These are phyloP conservation scores for Bombus waltoni DNA, from an alignment of 1,140 invertebrate species.

Conservation along the genomic window DNA sequence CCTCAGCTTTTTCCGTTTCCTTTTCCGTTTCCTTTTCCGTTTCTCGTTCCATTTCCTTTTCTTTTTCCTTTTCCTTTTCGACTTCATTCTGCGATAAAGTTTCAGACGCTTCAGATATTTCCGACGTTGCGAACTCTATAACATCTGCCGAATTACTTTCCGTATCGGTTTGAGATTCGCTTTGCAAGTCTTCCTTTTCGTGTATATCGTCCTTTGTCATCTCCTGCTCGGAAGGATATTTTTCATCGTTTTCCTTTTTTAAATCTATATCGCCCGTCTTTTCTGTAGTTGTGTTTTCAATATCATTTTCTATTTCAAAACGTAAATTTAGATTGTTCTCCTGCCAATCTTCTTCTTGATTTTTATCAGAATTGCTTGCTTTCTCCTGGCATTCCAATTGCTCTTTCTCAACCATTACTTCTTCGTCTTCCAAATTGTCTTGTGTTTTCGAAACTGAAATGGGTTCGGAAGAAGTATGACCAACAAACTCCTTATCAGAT, in stretches of 20 bases:
- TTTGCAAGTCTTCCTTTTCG: slow-evolving; percentile 59
- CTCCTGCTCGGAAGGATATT: neutral
- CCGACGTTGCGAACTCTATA: slow-evolving; percentile 72
- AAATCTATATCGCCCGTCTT: neutral
- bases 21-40: slow-evolving; percentile 46
- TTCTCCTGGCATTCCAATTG: slow-evolving; percentile 7
- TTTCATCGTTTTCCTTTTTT: slow-evolving; percentile 17
- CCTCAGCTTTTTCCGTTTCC: neutral
- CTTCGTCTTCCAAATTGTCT: slow-evolving; percentile 10
- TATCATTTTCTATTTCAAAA: slow-evolving; percentile 47
- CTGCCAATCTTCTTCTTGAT: slow-evolving; percentile 47
- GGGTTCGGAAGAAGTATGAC: neutral
- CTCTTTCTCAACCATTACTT: neutral
- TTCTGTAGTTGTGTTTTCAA: slow-evolving; percentile 41
- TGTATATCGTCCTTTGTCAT: slow-evolving; percentile 30
- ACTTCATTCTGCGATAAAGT: slow-evolving; percentile 27
- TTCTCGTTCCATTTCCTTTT: neutral
- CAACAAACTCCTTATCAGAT: neutral
- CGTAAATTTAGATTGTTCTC: slow-evolving; percentile 57
- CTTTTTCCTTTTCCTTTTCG: slow-evolving; percentile 56
- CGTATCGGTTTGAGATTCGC: slow-evolving; percentile 52
- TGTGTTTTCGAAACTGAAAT: neutral
- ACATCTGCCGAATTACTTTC: slow-evolving; percentile 69
- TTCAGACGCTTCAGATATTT: slow-evolving; percentile 60
- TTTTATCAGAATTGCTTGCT: neutral